A percentile compares a stretch with the other conserved stretches of the same genome.
These are phyloP conservation scores for Prietella phreatophila DNA, from an alignment of 2,113 vertebrate species.

Conservation along the genomic window DNA sequence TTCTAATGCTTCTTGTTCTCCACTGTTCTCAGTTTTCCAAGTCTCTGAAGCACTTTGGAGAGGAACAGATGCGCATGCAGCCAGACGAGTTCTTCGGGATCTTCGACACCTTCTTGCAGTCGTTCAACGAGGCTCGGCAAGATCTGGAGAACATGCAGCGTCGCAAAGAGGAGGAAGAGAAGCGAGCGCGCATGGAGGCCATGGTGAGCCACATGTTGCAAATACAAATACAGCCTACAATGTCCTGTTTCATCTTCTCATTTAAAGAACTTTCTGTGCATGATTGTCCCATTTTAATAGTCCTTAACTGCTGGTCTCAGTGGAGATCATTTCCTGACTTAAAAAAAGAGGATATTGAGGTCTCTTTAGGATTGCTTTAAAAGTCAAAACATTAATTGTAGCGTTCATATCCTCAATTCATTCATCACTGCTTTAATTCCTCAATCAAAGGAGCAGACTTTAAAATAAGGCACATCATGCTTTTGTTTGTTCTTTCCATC, in stretches of 20 bases:
- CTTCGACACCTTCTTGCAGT: conserved; percentile 93
- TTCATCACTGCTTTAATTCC: background rate
- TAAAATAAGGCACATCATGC: background rate
- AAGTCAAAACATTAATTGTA: background rate
- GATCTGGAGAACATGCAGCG: conserved; percentile 94
- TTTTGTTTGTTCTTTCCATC: background rate
- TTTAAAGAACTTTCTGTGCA: background rate
- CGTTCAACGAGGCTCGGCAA: conserved; percentile 88
- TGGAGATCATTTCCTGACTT: conserved; percentile 16
- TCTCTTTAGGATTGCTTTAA: background rate
- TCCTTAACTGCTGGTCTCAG: conserved; percentile 1
- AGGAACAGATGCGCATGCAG: conserved; percentile 86
- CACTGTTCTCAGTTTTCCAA: conserved; percentile 77
- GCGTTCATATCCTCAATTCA: conserved; percentile 3
- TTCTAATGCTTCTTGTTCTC: background rate
- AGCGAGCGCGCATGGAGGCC: conserved; percentile 89
- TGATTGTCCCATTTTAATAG: background rate
- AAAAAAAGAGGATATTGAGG: background rate
- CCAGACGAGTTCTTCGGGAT: conserved; percentile 97
- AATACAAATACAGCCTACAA: background rate
- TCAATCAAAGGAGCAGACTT: conserved; percentile 18
- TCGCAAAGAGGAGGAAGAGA: conserved; percentile 92
- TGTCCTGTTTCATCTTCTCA: background rate
- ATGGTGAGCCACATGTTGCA: conserved; percentile 76
- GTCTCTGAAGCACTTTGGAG: conserved; percentile 91